Conservation (phyloP, 2,888 invertebrate genomes). For the Drosophila pseudotalamancana region DNA sequence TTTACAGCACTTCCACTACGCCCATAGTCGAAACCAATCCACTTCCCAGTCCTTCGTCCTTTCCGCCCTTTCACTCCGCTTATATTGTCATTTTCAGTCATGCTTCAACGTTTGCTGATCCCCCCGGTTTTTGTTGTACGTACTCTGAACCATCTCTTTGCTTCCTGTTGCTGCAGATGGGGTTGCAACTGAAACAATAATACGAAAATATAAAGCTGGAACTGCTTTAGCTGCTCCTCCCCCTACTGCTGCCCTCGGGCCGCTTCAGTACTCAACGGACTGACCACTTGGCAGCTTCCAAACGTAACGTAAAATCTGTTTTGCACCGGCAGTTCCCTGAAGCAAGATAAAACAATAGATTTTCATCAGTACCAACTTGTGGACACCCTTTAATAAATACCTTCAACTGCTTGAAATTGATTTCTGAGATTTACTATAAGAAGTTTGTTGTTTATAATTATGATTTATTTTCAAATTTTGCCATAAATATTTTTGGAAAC, state of each 20-base stretch:
- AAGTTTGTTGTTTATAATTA: too few species aligned
- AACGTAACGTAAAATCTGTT: constrained; percentile 56
- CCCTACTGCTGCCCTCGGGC: constrained; percentile 28
- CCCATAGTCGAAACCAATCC: constrained; percentile 7
- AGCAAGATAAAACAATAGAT: constrained; percentile 19
- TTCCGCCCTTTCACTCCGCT: constrained; percentile 25
- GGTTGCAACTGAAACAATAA: constrained; percentile 57
- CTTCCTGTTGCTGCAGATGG: constrained; percentile 28
- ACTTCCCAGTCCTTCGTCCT: neutral
- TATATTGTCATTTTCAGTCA: constrained; percentile 65
- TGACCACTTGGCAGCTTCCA: constrained; percentile 66
- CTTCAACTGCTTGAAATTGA: neutral
- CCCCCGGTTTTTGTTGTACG: constrained; percentile 37
- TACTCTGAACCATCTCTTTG: constrained; percentile 33
- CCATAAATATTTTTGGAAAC: too few species aligned
- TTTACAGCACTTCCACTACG: constrained; percentile 39
- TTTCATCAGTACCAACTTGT: neutral
- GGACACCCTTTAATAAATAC: constrained; percentile 29
- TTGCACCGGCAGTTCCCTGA: constrained; percentile 45
- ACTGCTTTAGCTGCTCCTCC: constrained; percentile 20
- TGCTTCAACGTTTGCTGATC: constrained; percentile 58
- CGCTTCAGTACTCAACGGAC: constrained; percentile 37
- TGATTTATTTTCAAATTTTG: too few species aligned
- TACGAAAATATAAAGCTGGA: constrained; percentile 57
- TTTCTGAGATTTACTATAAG: too few species aligned